Conservation (phyloP, 2,113 vertebrate species). For the Merops nubicus region DNA sequence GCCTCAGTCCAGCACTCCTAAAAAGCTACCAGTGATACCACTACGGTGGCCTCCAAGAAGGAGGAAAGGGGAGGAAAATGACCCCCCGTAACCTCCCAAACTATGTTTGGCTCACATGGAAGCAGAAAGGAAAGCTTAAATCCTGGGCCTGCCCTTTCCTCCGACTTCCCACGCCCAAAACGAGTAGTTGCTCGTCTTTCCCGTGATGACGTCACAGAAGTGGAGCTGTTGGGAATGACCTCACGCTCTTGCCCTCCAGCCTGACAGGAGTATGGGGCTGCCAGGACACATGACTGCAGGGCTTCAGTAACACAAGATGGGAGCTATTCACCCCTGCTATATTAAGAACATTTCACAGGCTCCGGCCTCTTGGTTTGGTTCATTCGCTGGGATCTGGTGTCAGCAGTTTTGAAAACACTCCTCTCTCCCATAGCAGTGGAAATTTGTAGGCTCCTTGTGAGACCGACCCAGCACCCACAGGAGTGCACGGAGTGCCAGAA, state of each 20-base stretch:
- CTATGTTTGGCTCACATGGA: slow-evolving; percentile 34
- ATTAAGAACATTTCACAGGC: slow-evolving; percentile 64
- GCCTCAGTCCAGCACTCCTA: not conserved
- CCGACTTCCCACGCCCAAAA: slow-evolving; percentile 22
- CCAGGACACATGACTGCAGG: slow-evolving; percentile 16
- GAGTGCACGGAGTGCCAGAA: not conserved
- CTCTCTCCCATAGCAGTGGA: slow-evolving; percentile 41
- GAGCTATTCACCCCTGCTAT: slow-evolving; percentile 43
- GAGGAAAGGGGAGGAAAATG: slow-evolving; percentile 18
- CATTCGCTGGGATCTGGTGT: slow-evolving; percentile 47
- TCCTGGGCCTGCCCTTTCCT: not conserved
- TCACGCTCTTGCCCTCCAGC: slow-evolving; percentile 11
- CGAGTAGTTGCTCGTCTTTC: not conserved
- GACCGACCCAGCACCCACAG: not conserved
- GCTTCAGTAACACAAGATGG: slow-evolving; percentile 58
- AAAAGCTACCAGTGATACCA: not conserved
- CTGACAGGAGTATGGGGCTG: not conserved
- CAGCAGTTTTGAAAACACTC: slow-evolving; percentile 58
- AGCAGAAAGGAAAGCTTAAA: slow-evolving; percentile 39
- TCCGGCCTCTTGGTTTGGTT: slow-evolving; percentile 33
- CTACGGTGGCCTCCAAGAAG: not conserved
- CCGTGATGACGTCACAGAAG: not conserved
- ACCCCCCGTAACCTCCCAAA: slow-evolving; percentile 39
- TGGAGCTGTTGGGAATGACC: slow-evolving; percentile 17
- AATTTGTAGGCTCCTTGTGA: slow-evolving; percentile 13